Conservation (phyloP, 2,888 invertebrate species). For the Ypsolopha scabrella region DNA sequence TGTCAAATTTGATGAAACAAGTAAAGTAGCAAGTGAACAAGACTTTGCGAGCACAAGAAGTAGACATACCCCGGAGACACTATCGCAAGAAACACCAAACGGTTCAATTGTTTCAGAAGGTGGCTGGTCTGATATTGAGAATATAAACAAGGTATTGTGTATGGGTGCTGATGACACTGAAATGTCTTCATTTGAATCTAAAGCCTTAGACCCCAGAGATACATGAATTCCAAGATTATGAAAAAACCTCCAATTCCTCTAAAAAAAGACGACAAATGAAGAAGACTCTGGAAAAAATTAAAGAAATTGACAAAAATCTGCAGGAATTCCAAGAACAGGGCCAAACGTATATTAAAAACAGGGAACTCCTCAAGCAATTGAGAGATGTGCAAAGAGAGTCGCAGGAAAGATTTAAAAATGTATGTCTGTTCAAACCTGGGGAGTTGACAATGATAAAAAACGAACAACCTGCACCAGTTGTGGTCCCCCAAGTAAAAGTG, state of each 20-base stretch:
- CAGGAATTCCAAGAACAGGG: constrained; percentile 9
- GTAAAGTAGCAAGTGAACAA: constrained; percentile 11
- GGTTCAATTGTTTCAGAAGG: constrained; percentile 21
- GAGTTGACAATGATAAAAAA: constrained; percentile 26
- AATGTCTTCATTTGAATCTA: background rate
- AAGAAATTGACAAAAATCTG: constrained; percentile 22
- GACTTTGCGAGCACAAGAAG: background rate
- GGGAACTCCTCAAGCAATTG: constrained; percentile 37
- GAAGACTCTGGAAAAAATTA: constrained; percentile 24
- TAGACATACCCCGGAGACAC: background rate
- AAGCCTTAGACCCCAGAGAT: constrained; percentile 5
- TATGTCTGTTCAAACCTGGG: constrained; percentile 25
- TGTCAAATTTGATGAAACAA: constrained; percentile 22
- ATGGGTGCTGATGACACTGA: constrained; percentile 20
- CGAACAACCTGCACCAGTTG: background rate
- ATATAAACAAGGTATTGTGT: constrained; percentile 16
- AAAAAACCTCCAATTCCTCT: constrained; percentile 4
- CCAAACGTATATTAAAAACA: constrained; percentile 24
- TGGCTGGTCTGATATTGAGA: constrained; percentile 30
- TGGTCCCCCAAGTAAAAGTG: no score
- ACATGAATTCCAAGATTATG: constrained; percentile 6
- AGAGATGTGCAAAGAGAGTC: constrained; percentile 22
- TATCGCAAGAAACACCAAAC: background rate
- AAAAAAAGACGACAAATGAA: constrained; percentile 15
- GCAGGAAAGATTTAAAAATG: constrained; percentile 24